Base-by-base conservation (phyloP, 2,797 vertebrate genomes). In the Protosalanx chinensis region DNA sequence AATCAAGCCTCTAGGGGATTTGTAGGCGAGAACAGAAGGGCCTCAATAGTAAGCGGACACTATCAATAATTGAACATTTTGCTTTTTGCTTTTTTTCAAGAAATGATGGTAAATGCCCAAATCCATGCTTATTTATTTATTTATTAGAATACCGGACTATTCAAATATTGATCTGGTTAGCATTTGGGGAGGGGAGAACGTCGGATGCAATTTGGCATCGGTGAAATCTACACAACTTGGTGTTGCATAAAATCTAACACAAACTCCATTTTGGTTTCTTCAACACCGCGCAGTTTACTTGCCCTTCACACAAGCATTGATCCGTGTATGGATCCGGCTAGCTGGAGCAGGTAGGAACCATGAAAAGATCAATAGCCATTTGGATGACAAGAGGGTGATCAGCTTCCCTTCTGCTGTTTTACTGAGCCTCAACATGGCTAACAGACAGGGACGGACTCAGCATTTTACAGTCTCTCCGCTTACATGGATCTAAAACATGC, bases 321-420 rank as follows among this genome's bases (percentile, higher is more conserved):
- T 84, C 79, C 2, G 65, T 67, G 77, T 87, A 91, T 91, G 80
- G 85, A 90, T 86, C 51, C 71, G 67, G 80, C 85, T 85, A 76
- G 83, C 80, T 80, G 77, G 70, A 76, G 79, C 77, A 78, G 81
- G 79, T 86, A 85, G 86, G 86, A 89, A 79, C 76, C 56, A 64
- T 74, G 81, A 88, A 76, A 64, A 72, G 82, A 85, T 90, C 84
- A 74, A 89, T 89, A 79, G 0, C 76, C 78, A 87, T 86, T 88
- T 85, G 75, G 73, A 83, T 83, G 79, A 82, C 66, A 66, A 66
- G 76, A 76, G 83, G 80, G 72, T 64, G 30, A 78, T 53, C 41
- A 68, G 75, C 59, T 73, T 80, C 75, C 51, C 53, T 32, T 76
- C 32, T 79, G 41, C 71, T 75, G 78, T 81, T 83, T 83, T 68